Base-by-base conservation (phyloP, 2,797 vertebrate genomes). In the Arnoldichthys spilopterus region DNA sequence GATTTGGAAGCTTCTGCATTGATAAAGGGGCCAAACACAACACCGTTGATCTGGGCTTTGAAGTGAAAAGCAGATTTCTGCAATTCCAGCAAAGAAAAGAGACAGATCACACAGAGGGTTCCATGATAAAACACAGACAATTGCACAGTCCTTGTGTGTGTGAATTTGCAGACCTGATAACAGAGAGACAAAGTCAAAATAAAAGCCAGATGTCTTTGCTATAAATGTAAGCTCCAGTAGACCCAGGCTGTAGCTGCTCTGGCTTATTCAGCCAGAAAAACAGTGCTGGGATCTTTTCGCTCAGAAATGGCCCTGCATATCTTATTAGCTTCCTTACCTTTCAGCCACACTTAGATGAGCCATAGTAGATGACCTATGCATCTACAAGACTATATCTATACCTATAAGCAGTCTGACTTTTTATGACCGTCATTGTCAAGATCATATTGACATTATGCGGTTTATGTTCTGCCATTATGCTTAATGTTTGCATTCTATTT, bases 1-100 rank as follows among this genome's bases (percentile, higher is more conserved):
- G 51, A 22, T 32, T 22, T 24, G 51, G 16, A n/a, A 54, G 69
- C n/a, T 71, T 71, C 69, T 9, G 2, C 20, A 67, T 1, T 47
- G 28, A 70, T 53, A 70, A 34, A 5, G 32, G 28, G 34, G 30
- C 47, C 67, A n/a, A 53, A 40, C 22, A 32, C 43, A 69, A 32
- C 51, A 70, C 67, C 53, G 47, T 24, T 49, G 64, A 67, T 15
- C 67, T 51, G 45, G 26, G 26, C 45, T 51, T 69, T 8, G 28
- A 70, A 70, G 22, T 32, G 13, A 30, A 49, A 69, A 43, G 12
- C 5, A 5, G 67, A 53, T 53, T 53, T 53, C 28, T 70, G 67
- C 45, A 30, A 32, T 20, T 32, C 28, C 28, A 34, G 49, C 20
- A 53, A 30, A 30, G 4, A 64, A 22, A 40, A 64, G 22, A 37